Evolutionary conservation across 2,113 vertebrate genomes (phyloP).

Genomic region (Choloepus hoffmanni): DNA sequence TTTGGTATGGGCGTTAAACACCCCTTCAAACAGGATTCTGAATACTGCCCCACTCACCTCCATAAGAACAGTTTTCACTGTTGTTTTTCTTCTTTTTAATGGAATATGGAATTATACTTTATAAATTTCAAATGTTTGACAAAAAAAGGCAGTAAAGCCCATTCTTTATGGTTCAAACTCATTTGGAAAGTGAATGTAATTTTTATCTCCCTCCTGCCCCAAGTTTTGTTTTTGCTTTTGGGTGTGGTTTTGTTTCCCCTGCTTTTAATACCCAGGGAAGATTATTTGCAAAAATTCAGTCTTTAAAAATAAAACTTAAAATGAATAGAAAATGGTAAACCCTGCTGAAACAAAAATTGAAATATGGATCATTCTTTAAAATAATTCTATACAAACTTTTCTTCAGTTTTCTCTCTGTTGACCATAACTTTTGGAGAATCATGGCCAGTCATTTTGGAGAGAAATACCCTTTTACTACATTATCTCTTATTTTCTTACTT

Average conservation of each 20-base stretch:
- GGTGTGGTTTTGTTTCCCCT: constrained; percentile 40
- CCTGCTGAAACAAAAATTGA: constrained; percentile 54
- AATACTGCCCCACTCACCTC: not conserved
- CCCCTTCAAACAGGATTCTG: constrained; percentile 6
- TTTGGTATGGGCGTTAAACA: not conserved
- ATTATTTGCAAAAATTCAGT: constrained; percentile 50
- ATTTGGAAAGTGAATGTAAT: constrained; percentile 42
- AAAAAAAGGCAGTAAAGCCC: not conserved
- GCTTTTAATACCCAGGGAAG: constrained; percentile 62
- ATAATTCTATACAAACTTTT: constrained; percentile 8
- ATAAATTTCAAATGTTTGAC: constrained; percentile 54
- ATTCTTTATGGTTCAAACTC: constrained; percentile 41
- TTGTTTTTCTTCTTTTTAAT: constrained; percentile 44
- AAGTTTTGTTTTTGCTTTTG: constrained; percentile 55
- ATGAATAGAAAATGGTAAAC: constrained; percentile 36
- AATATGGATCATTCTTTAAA: constrained; percentile 58
- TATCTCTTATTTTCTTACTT: constrained; percentile 65
- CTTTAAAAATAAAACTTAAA: constrained; percentile 63
- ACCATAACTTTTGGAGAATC: constrained; percentile 45
- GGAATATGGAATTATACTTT: not conserved
- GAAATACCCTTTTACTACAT: constrained; percentile 48
- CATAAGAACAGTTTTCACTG: not conserved
- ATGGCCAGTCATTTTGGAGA: constrained; percentile 14
- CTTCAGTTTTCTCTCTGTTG: constrained; percentile 48
- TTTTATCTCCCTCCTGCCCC: not conserved